Conservation (phyloP, 1,140 invertebrate genomes). For the Lucilia cuprina region DNA sequence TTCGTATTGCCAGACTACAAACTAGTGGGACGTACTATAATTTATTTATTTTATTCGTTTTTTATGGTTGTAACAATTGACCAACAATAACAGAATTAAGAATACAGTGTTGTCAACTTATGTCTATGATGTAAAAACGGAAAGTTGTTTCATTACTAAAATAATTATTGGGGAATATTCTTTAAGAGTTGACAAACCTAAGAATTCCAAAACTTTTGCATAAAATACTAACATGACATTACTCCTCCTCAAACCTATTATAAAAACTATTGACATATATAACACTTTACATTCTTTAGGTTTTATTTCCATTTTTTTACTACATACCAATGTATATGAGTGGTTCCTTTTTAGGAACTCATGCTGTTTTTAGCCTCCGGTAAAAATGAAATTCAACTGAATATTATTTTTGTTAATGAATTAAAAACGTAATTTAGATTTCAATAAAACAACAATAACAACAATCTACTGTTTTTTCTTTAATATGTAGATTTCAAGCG, state of each 20-base stretch:
- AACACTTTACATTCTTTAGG: neutral
- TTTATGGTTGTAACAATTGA: neutral
- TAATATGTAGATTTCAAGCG: neutral
- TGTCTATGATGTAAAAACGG: too few species aligned
- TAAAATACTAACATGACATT: too few species aligned
- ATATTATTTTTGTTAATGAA: neutral
- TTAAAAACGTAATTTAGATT: neutral
- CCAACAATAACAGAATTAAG: neutral
- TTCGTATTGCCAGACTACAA: neutral
- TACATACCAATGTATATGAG: neutral
- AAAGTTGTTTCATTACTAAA: too few species aligned
- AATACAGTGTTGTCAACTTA: too few species aligned
- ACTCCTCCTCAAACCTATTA: neutral
- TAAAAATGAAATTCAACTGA: neutral
- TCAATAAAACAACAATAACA: neutral
- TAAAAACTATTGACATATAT: neutral
- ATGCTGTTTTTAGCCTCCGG: neutral
- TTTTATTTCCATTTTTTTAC: neutral
- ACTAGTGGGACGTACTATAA: neutral
- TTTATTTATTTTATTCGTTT: neutral
- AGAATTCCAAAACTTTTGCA: too few species aligned
- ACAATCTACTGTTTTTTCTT: neutral
- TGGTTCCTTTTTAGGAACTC: neutral
- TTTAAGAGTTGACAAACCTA: too few species aligned
- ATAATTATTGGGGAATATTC: too few species aligned